Base-by-base conservation (phyloP, 2,888 invertebrate genomes). In the Cynaeus angustus region DNA sequence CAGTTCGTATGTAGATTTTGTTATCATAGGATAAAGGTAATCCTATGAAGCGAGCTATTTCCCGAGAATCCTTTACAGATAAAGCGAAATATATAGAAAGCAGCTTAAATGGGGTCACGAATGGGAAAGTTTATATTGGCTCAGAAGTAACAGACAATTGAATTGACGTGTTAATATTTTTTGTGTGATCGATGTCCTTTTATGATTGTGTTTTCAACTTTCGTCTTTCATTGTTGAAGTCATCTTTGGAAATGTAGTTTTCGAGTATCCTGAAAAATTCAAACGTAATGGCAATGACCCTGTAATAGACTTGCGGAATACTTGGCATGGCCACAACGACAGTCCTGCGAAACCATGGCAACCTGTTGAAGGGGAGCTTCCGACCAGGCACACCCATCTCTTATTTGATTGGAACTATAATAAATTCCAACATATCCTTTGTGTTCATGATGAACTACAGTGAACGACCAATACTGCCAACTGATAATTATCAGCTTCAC, bases 311-410 rank as follows among this genome's bases (percentile, higher is more conserved):
- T 52, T 45, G 61, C 30, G 61, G 58, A 58, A 68, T 64, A 56
- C 64, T 68, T 55, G 55, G 48, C 43, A 68, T 68, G 70, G 66
- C 56, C 53, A 59, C 59, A 69, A 65, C 68, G 62, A 56, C 56
- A 48, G 59, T 55, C 45, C 61, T 67, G 52, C 33, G 70, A 43
- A 58, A 71, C 70, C 70, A 71, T 71, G 67, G 70, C 70, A 71
- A 71, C 70, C 70, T 71, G 70, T 67, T 67, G 67, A 71, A 70
- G 58, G 62, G 66, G 64, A 62, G 38, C 62, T 67, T 66, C 59
- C 59, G 28, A 48, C 37, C 46, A 48, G 58, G 56, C 70, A 66
- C 70, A 69, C 68, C 68, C 68, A 68, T 65, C 21, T 14, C 16
- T 62, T 30, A 56, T 58, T 65, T 52, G 38, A 50, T 50, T 66